Conservation (phyloP, 2,888 invertebrate species). For the Adelphocoris suturalis region DNA sequence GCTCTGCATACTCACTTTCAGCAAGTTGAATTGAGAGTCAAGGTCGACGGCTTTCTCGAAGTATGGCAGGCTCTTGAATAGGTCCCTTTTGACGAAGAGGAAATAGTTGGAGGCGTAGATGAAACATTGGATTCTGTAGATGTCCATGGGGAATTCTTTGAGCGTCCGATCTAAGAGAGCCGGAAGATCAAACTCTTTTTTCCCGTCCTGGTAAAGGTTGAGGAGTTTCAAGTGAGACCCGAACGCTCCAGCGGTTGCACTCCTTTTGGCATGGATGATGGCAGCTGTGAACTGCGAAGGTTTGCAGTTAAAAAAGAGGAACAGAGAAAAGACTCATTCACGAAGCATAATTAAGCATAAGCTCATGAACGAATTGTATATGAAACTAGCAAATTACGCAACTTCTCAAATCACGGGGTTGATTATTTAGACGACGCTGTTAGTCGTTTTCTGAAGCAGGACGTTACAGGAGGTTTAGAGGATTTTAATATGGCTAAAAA, state of each 20-base stretch:
- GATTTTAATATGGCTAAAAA: too few relatives aligned
- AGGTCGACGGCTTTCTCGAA: constrained; percentile 71
- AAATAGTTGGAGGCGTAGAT: constrained; percentile 70
- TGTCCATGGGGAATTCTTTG: constrained; percentile 8
- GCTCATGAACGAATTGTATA: too few relatives aligned
- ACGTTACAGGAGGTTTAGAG: too few relatives aligned
- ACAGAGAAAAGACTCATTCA: too few relatives aligned
- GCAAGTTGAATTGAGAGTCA: constrained; percentile 62
- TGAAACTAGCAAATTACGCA: too few relatives aligned
- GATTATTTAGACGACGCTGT: too few relatives aligned
- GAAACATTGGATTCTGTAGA: constrained; percentile 66
- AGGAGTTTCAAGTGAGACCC: constrained; percentile 37
- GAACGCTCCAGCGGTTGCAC: constrained; percentile 1
- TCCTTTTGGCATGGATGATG: constrained; percentile 26
- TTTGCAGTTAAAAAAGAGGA: too few relatives aligned
- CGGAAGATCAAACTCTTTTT: constrained; percentile 14
- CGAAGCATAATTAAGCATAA: too few relatives aligned
- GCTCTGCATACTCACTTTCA: constrained; percentile 67
- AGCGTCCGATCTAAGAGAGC: not conserved
- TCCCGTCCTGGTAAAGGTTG: constrained; percentile 15
- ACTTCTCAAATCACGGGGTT: too few relatives aligned
- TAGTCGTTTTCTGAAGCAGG: too few relatives aligned
- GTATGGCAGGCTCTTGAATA: constrained; percentile 69
- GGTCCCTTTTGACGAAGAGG: constrained; percentile 72
- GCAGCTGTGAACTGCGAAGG: constrained; percentile 37